Evolutionary conservation across 2,113 vertebrate genomes (phyloP), one percentile per base, ranked within the genome.

Genomic region (Myotis brandtii): DNA sequence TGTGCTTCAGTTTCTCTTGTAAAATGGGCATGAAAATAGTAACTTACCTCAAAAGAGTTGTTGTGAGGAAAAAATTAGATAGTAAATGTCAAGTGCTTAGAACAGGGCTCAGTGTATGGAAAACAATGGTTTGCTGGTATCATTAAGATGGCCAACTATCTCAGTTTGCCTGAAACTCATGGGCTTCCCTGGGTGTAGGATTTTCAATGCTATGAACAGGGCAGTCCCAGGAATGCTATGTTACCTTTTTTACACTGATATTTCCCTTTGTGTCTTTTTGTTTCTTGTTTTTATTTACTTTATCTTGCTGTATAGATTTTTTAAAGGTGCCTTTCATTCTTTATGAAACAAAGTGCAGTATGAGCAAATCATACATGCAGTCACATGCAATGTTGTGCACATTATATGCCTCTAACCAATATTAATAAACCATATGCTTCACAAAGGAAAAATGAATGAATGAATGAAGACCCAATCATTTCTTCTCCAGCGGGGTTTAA

Each of bases 281-380:
- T 87, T 70, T 93, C 67, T 93, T 88, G 27, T 95, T 91, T 80
- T 93, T 72, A 94, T 92, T 90, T 81, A 87, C 77, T 89, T 94
- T 59, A 87, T 75, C 27, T 94, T 92, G 30, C 8, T 67, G 6
- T 89, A 52, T 2, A 75, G 43, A 46, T n/a, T 88, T 86, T 83
- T 77, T 37, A 95, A 95, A 95, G 32, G 12, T 56, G 9, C 11
- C n/a, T 92, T 96, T 34, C 20, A 85, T 81, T 69, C 43, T 90
- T 83, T 76, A 90, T 66, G 30, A 84, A 93, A 84, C 27, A 77
- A 93, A 89, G 25, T 54, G 0, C 20, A 64, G 14, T 73, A 16
- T 86, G 48, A 96, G 72, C 94, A 84, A 94, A 64, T 89, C 72
- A 95, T 86, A 62, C 32, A 94, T 83, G 56, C 17, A 56, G 14